Base-by-base conservation (phyloP, 2,888 invertebrate genomes). In the Schizaphis graminum region DNA sequence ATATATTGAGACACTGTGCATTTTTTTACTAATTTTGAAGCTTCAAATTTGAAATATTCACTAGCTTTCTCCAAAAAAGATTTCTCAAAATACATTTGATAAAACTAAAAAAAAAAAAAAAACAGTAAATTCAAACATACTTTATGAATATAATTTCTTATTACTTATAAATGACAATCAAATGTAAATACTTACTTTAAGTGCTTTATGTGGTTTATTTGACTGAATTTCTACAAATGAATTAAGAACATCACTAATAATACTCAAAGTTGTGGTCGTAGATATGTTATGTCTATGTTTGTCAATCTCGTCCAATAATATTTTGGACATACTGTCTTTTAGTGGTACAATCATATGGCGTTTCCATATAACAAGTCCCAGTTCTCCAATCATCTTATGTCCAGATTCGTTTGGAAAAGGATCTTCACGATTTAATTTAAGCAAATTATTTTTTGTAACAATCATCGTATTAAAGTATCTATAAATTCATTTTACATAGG, bases 161-260 rank as follows among this genome's bases (percentile, higher is more conserved):
- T 89, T 41, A 44, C 8, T 89, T 28, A 26, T 26, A 13, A n/a
- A 67, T 49, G 11, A 61, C 53, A 88, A 53, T 53, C 49, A 67
- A 67, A 88, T 67, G 4, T 89, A 93, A 95, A 95, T 96, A 97
- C 67, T 61, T n/a, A 61, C 97, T 95, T 96, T 96, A 94, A 98
- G 96, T 94, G 98, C n/a, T n/a, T n/a, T n/a, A n/a, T n/a, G n/a
- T n/a, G n/a, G 97, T 94, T 98, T 97, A 95, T 98, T 97, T 96
- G 98, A 98, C 95, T 99, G 98, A 24, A 99, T 98, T 96, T 97
- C 96, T 28, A 98, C 98, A 95, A 99, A 98, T 95, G 99, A 99
- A 95, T 98, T 97, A 95, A 99, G 98, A 47, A 99, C 98, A 5
- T 98, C 98, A 94, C 98, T 97, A 94, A 98, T 97, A 3, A 98